Evolutionary conservation across 92 coral and sea anemone genomes (phyloP).

Genomic region (Epizoanthus ramosus): DNA sequence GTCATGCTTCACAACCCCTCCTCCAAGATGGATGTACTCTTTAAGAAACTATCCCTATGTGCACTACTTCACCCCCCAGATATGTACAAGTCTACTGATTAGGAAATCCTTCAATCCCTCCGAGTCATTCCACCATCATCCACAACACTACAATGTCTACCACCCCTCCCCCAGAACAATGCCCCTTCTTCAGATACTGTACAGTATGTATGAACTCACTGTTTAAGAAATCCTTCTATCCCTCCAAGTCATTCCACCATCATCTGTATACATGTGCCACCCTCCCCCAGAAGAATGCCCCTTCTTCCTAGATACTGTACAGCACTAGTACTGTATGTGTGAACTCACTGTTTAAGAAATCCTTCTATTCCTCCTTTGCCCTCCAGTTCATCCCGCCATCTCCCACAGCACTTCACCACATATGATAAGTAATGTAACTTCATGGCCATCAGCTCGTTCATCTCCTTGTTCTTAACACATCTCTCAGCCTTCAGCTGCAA

Average conservation of each 20-base stretch:
- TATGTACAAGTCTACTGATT: constrained; percentile 12
- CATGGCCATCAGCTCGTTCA: constrained; percentile 90
- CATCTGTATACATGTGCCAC: too few species aligned
- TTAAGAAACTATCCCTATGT: too few species aligned
- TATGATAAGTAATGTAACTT: constrained; percentile 82
- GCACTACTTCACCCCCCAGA: background rate
- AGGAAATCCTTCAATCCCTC: constrained; percentile 45
- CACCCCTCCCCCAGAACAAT: background rate
- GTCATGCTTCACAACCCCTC: constrained; percentile 46
- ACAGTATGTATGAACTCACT: constrained; percentile 50
- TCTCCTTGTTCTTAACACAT: constrained; percentile 58
- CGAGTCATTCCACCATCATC: constrained; percentile 9
- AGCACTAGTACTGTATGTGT: too few species aligned
- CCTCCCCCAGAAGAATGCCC: too few species aligned
- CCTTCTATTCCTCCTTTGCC: constrained; percentile 92
- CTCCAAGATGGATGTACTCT: background rate
- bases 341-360: constrained; percentile 76
- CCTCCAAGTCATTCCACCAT: constrained; percentile 85
- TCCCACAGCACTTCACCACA: constrained; percentile 71
- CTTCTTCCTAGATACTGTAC: background rate
- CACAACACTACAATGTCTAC: constrained; percentile 1
- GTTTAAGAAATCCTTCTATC: constrained; percentile 87
- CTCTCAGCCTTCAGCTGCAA: constrained; percentile 72
- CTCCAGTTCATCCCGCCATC: constrained; percentile 86
- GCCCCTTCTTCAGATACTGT: too few species aligned